These are phyloP conservation scores for Altica lythri DNA, from an alignment of 2,888 invertebrate species.

Conservation along the genomic window DNA sequence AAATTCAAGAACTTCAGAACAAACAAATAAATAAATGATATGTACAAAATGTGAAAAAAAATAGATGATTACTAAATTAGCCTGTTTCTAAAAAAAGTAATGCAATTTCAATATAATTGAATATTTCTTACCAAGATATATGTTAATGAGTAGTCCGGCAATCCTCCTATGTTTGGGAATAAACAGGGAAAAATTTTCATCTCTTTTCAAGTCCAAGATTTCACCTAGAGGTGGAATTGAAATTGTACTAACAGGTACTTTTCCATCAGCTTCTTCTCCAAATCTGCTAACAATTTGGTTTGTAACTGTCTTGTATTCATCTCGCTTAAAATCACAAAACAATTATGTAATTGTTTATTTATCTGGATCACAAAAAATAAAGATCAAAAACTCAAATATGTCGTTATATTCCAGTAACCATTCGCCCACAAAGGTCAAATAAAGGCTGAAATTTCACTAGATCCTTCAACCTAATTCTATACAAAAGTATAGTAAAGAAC, in stretches of 20 bases:
- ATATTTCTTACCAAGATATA: constrained; percentile 65
- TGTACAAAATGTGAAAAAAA: no score
- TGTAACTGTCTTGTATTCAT: constrained; percentile 64
- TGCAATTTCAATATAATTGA: no score
- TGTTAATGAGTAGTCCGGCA: constrained; percentile 71
- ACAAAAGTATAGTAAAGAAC: no score
- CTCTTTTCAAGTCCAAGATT: constrained; percentile 63
- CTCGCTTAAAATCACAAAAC: constrained; percentile 58
- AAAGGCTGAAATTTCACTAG: neutral
- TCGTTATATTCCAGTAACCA: no score
- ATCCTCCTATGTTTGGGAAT: constrained; percentile 71
- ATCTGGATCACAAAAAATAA: neutral
- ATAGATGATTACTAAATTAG: no score
- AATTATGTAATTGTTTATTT: neutral
- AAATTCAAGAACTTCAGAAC: neutral
- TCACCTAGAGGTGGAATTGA: constrained; percentile 63
- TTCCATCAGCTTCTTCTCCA: constrained; percentile 61
- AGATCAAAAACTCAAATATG: no score
- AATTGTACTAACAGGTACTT: constrained; percentile 62
- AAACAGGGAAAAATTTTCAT: constrained; percentile 76
- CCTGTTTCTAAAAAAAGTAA: no score
- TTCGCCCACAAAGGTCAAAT: no score
- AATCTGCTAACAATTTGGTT: constrained; percentile 64
- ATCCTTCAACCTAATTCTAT: no score
- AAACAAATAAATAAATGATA: no score